Percentiles rank a stretch among this genome's conserved stretches.
Conservation (phyloP, 2,797 vertebrate genomes). For the Muraenolepis orangiensis region DNA sequence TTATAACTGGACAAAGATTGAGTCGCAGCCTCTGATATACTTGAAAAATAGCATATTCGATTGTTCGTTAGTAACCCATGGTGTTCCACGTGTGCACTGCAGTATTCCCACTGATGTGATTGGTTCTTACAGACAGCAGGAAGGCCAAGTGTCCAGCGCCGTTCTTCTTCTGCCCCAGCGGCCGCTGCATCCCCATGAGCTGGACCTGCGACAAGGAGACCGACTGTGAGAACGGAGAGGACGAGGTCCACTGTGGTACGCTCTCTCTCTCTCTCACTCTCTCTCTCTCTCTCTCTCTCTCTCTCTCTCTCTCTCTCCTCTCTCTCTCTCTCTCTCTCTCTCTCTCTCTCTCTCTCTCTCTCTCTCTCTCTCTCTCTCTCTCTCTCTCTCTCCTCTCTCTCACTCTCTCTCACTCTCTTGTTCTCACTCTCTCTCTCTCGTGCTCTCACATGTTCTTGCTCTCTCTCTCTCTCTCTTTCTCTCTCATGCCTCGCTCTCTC, state of each 20-base stretch:
- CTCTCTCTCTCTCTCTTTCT: no score
- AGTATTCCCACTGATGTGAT: neutral
- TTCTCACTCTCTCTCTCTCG: no score
- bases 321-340: no score
- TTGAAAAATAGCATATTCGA: neutral
- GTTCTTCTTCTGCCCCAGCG: conserved; percentile 91
- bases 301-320: neutral
- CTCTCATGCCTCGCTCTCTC: no score
- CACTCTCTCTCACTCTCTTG: no score
- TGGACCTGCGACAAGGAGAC: conserved; percentile 97
- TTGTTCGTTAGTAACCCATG: neutral
- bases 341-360: neutral
- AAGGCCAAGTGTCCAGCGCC: conserved; percentile 79
- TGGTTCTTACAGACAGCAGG: conserved; percentile 66
- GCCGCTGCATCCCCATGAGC: conserved; percentile 94
- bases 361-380: neutral
- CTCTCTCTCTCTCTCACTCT: conserved; percentile 3
- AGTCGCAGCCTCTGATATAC: neutral
- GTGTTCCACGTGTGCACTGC: neutral
- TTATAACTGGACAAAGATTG: no score
- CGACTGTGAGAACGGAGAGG: conserved; percentile 93
- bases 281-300: neutral
- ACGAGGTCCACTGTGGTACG: conserved; percentile 91
- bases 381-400: neutral
- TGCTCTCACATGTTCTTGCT: no score